A percentile compares a stretch with the other conserved stretches of the same genome.
Evolutionary conservation across 1,140 invertebrate species (phyloP).

Genomic region (Papilio machaon): DNA sequence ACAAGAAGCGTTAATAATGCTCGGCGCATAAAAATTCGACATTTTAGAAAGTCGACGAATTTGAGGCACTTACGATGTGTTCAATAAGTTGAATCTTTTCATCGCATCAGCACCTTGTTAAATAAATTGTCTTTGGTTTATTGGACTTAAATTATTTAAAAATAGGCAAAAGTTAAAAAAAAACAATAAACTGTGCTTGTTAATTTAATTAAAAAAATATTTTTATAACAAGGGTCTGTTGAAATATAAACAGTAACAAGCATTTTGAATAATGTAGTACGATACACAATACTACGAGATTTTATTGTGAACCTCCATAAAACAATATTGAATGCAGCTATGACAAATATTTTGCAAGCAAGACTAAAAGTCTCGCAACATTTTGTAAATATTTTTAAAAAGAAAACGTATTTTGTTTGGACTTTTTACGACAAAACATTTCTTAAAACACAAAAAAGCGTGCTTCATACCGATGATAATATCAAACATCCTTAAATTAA

Average conservation of each 20-base stretch:
- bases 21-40: too few species aligned
- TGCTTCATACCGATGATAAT: too few species aligned
- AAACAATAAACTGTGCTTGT: too few species aligned
- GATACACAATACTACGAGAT: slow-evolving; percentile 28
- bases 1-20: too few species aligned
- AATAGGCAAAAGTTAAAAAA: too few species aligned
- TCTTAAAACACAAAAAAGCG: background rate
- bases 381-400: slow-evolving; percentile 14
- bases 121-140: too few species aligned
- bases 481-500: too few species aligned
- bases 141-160: too few species aligned
- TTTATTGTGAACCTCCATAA: slow-evolving; percentile 32
- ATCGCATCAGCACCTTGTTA: too few species aligned
- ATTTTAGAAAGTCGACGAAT: too few species aligned
- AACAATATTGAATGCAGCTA: slow-evolving; percentile 33
- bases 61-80: too few species aligned
- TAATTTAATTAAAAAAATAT: background rate
- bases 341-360: slow-evolving; percentile 33
- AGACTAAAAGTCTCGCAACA: background rate
- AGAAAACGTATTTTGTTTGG: background rate
- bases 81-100: too few species aligned
- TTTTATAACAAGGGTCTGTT: background rate
- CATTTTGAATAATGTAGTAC: slow-evolving; percentile 26
- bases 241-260: background rate
- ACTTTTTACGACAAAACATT: background rate